phyloP scores from a whole-genome alignment of 2,888 invertebrate species.

The Ornithoptera priamus region DNA sequence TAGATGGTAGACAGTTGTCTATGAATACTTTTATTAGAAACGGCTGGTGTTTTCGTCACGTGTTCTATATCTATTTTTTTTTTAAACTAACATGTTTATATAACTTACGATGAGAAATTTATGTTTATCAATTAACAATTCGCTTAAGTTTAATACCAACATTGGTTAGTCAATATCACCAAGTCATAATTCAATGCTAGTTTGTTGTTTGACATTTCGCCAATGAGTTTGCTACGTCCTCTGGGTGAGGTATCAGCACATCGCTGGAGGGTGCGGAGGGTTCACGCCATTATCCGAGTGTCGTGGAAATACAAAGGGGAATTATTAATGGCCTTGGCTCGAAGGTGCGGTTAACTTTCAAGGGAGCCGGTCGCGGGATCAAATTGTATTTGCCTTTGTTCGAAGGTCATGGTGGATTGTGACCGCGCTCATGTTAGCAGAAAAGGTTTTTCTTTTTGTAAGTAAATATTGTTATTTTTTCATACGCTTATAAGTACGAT shows the following conservation, averaged over 20 bases:
- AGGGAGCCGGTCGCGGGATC: conserved; percentile 10
- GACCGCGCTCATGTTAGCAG: not conserved
- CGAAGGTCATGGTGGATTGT: conserved; percentile 23
- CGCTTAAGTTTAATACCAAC: not conserved
- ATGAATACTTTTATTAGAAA: too few species aligned
- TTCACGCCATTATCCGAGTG: conserved; percentile 35
- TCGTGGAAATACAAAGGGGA: conserved; percentile 36
- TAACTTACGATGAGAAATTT: too few species aligned
- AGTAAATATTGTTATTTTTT: too few species aligned
- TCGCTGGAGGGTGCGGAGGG: conserved; percentile 28
- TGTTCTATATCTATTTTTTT: too few species aligned
- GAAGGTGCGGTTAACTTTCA: conserved; percentile 27
- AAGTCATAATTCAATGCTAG: conserved; percentile 15
- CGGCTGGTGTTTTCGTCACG: too few species aligned
- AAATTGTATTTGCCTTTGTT: conserved; percentile 20
- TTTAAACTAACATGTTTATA: too few species aligned
- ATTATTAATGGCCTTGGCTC: conserved; percentile 38
- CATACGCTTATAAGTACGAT: too few species aligned
- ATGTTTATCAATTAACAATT: too few species aligned
- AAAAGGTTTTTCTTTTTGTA: too few species aligned
- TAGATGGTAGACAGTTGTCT: too few species aligned
- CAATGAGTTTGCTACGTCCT: conserved; percentile 34
- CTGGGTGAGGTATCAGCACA: conserved; percentile 24
- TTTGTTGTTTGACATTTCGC: conserved; percentile 36
- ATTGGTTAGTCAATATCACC: not conserved